Base-by-base conservation (phyloP, 2,797 vertebrate genomes). In the Enteromius trimaculatus region DNA sequence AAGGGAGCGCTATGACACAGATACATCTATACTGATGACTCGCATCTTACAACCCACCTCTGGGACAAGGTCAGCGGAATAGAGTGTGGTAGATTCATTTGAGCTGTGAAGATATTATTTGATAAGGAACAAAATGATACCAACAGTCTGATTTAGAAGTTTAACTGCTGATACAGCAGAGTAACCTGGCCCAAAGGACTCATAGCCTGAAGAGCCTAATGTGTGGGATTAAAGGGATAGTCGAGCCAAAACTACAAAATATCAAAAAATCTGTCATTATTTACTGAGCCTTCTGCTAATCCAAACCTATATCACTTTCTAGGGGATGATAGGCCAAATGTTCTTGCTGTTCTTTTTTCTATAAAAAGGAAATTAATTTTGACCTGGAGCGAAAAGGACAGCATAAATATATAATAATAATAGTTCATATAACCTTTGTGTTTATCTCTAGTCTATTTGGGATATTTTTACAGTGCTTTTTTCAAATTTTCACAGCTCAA, bases 51-150 rank as follows among this genome's bases (percentile, higher is more conserved):
- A 26, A 26, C 62, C 62, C 34, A 76, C 34, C 34, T 42, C 51
- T 58, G n/a, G 29, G 16, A 13, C 53, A 77, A 42, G 55, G 74
- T 77, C 74, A 77, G 14, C 26, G n/a, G 23, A 58, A 77, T 4
- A 42, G 13, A 79, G 17, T 68, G 8, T 19, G n/a, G 47, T 23
- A 58, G 34, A 29, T 58, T 58, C 0, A 37, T 79, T 23, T 37
- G 0, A 44, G 37, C 23, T 31, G 39, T 62, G 9, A 7, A 70
- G 29, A 47, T 13, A 72, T 62, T 34, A n/a, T 13, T 31, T 81
- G 23, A 70, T 44, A 70, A 58, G 51, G 10, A 58, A 26, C 16
- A 42, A 69, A 79, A 39, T 13, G 1, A 58, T 55, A 58, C 2
- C 16, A 70, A 58, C 58, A 26, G n/a, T 42, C 29, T 37, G 31